phyloP scores from a whole-genome alignment of 2,113 vertebrate species.

The Thamnophis sirtalis region DNA sequence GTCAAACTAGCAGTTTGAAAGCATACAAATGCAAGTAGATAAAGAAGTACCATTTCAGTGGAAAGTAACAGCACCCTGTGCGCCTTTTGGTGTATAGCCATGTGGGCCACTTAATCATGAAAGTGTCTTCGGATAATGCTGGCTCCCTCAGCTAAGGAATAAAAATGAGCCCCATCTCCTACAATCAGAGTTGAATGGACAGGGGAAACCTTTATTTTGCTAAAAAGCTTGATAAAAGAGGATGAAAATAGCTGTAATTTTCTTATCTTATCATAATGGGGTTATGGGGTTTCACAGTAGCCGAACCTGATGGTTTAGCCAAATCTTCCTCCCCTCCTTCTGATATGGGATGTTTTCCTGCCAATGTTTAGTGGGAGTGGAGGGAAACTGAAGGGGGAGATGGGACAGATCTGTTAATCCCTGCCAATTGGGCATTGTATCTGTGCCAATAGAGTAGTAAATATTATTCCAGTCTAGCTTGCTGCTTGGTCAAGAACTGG shows the following conservation, averaged over 20 bases:
- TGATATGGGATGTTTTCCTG: not conserved
- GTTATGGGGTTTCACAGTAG: not conserved
- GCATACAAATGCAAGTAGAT: not conserved
- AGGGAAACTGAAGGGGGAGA: not conserved
- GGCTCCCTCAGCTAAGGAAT: not conserved
- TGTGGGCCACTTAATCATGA: not conserved
- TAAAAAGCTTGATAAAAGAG: not conserved
- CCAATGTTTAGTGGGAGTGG: not conserved
- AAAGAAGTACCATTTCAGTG: not conserved
- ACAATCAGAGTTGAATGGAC: not conserved
- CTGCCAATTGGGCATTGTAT: not conserved
- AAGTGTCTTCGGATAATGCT: not conserved
- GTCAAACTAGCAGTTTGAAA: not conserved
- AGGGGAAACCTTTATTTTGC: not conserved
- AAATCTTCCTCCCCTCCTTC: not conserved
- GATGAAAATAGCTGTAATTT: not conserved
- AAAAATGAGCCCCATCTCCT: not conserved
- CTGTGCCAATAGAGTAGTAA: not conserved
- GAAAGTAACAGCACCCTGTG: not conserved
- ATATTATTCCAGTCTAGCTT: not conserved
- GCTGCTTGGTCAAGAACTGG: not conserved
- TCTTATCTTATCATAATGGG: not conserved
- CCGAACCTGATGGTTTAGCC: not conserved
- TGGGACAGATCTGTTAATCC: not conserved
- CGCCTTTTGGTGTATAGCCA: not conserved